Base-by-base conservation (phyloP, 2,888 invertebrate genomes). In the Tetramorium bicarinatum region DNA sequence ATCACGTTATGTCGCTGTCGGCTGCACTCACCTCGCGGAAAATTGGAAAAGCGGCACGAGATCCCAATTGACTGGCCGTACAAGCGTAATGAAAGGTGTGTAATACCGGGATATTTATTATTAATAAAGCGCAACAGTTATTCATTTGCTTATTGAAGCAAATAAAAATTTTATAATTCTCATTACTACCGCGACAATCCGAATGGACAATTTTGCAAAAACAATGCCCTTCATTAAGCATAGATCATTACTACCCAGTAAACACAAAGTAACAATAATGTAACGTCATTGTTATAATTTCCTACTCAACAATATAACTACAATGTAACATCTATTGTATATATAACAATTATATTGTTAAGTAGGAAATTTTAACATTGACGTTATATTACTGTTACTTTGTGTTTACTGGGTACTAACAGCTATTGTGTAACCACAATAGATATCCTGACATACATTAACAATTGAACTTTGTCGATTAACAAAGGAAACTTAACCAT, bases 1-100 rank as follows among this genome's bases (percentile, higher is more conserved):
- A 79, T 79, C 44, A 77, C n/a, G 54, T 77, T 77, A 54, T 29
- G 29, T 25, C 34, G 21, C 56, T 79, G 72, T 79, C 72, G 79
- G 29, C 56, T 79, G 56, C 56, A 79, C 47, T 79, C 72, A 59
- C 15, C 34, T 69, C 44, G 34, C 25, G 76, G 59, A 84, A 74
- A 56, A 75, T 47, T 74, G 47, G 47, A 67, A 83, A 61, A 81
- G 47, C 54, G 56, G n/a, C 64, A 66, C 18, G 54, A 52, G 56
- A 54, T 79, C 47, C 54, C 44, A 47, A 82, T 66, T 56, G 44
- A 66, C 34, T 47, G 18, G 34, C 13, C 54, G 29, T 82, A 54
- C 34, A 54, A 25, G 64, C 49, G 64, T 44, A 66, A 82, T 64
- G 38, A 59, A 75, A 83, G 47, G 62, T 41, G 25, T 61, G 52